These are phyloP conservation scores for Tragelaphus oryx DNA, from an alignment of 2,797 vertebrate genomes.

Conservation along the genomic window DNA sequence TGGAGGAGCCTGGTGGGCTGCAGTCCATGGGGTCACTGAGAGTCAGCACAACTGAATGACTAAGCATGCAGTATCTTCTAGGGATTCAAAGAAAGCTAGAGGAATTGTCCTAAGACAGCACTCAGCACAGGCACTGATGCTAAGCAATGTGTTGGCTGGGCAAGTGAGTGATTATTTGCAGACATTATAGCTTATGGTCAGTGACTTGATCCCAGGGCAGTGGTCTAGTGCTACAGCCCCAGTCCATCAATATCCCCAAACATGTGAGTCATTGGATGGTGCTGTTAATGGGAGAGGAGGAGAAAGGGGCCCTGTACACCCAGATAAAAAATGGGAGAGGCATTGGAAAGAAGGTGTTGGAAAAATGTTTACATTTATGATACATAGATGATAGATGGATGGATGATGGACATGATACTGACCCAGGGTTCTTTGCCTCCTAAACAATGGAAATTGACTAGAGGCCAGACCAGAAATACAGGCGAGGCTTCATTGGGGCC, in stretches of 20 bases:
- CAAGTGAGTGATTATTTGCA: neutral
- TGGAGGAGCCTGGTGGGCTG: rapidly evolving
- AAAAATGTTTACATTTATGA: neutral
- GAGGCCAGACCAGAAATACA: neutral
- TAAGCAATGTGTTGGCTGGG: neutral
- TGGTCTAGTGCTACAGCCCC: no score
- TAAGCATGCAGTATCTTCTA: neutral
- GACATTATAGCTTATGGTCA: neutral
- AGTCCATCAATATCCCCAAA: neutral
- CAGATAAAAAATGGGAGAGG: neutral
- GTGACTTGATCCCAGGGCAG: neutral
- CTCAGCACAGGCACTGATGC: neutral
- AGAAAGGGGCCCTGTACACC: neutral
- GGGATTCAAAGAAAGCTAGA: neutral
- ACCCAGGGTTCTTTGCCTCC: neutral
- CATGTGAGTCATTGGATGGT: neutral
- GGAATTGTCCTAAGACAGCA: neutral
- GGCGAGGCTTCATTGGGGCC: rapidly evolving
- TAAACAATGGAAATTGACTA: neutral
- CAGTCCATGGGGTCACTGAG: neutral
- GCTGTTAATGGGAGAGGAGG: neutral
- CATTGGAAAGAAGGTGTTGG: neutral
- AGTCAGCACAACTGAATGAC: neutral
- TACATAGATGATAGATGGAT: neutral
- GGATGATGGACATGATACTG: neutral